Evolutionary conservation across 1,140 invertebrate genomes (phyloP).

Genomic region (Fopius arisanus): DNA sequence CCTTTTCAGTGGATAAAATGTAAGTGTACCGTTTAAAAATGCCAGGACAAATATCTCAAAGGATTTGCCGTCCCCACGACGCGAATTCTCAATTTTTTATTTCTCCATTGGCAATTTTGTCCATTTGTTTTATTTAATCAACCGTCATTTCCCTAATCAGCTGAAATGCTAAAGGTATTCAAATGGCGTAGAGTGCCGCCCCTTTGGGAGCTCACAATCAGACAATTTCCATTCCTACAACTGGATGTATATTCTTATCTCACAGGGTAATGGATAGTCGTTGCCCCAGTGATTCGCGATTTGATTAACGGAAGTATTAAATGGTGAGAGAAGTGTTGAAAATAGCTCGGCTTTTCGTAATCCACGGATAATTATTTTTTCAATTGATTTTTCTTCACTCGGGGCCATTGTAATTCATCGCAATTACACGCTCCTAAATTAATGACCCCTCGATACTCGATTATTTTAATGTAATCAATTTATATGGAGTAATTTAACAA

Average conservation of each 20-base stretch:
- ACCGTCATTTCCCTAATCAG: not conserved
- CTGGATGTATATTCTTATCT: not conserved
- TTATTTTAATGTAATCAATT: too few species aligned
- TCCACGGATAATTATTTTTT: not conserved
- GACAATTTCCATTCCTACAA: not conserved
- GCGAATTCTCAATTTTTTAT: not conserved
- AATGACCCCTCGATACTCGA: too few species aligned
- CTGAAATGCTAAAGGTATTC: not conserved
- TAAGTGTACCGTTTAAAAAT: not conserved
- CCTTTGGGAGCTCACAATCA: not conserved
- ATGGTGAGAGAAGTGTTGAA: not conserved
- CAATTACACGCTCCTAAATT: too few species aligned
- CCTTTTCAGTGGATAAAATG: not conserved
- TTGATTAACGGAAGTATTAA: conserved; percentile 17
- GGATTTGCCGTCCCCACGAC: not conserved
- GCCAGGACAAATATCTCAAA: conserved; percentile 33
- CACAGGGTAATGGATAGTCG: not conserved
- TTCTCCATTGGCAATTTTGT: not conserved
- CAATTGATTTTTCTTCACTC: too few species aligned
- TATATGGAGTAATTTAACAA: too few species aligned
- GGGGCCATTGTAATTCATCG: too few species aligned
- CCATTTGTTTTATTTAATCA: not conserved
- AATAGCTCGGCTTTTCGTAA: not conserved
- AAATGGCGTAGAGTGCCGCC: not conserved
- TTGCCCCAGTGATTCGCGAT: conserved; percentile 13